Conservation (phyloP, 2,888 invertebrate species). For the Stratiomys singularior region DNA sequence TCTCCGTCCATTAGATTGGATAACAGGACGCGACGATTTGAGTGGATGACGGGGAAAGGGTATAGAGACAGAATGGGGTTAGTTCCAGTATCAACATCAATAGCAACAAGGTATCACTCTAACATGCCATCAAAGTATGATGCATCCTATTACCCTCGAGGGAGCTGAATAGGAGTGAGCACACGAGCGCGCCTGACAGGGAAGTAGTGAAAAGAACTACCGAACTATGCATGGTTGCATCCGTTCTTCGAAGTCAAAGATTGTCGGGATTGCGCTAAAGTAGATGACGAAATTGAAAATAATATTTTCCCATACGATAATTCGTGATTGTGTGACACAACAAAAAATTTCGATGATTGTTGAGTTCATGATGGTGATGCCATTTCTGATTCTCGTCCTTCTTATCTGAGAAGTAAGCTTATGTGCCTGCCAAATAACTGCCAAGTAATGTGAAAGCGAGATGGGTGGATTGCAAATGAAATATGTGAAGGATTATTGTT, state of each 20-base stretch:
- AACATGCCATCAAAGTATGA: not conserved
- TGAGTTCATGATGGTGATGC: conserved; percentile 55
- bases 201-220: conserved; percentile 23
- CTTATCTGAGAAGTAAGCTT: no score
- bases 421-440: no score
- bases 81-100: not conserved
- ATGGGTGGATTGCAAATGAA: no score
- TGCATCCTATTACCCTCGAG: conserved; percentile 31
- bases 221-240: conserved; percentile 21
- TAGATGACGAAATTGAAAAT: conserved; percentile 14
- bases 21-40: not conserved
- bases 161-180: not conserved
- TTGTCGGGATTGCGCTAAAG: not conserved
- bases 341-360: conserved; percentile 49
- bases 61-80: not conserved
- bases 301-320: conserved; percentile 39
- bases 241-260: not conserved
- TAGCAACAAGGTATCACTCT: not conserved
- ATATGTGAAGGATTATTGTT: no score
- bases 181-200: conserved; percentile 24
- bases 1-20: not conserved
- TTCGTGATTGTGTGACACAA: conserved; percentile 50
- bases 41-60: not conserved
- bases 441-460: no score
- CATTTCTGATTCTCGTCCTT: not conserved